Evolutionary conservation across 2,113 vertebrate genomes (phyloP).

Genomic region (Hipposideros armiger): DNA sequence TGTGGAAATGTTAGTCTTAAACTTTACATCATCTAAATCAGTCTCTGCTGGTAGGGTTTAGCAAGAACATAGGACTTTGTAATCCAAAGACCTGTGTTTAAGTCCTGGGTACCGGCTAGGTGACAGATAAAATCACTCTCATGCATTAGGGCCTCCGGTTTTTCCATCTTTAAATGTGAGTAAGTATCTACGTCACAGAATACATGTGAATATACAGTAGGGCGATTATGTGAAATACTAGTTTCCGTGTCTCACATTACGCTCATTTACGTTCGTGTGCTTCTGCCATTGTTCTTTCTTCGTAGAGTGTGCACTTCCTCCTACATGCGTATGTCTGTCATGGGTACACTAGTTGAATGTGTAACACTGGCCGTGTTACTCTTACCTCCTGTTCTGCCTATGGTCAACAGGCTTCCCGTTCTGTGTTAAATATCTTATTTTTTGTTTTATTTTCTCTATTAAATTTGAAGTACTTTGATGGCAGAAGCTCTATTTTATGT

Average conservation of each 20-base stretch:
- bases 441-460: background rate
- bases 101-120: background rate
- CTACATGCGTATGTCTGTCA: rapidly evolving
- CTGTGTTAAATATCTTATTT: background rate
- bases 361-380: too few relatives aligned
- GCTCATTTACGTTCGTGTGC: background rate
- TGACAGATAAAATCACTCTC: background rate
- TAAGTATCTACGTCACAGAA: background rate
- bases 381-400: background rate
- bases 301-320: rapidly evolving
- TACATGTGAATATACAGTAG: background rate
- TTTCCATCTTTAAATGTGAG: background rate
- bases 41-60: background rate
- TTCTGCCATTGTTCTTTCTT: background rate
- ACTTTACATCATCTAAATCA: background rate
- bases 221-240: background rate
- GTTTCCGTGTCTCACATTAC: background rate
- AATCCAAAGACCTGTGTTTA: background rate
- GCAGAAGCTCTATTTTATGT: background rate
- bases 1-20: background rate
- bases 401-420: background rate
- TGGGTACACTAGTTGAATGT: too few relatives aligned
- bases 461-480: slow-evolving; percentile 13
- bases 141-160: background rate
- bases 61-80: background rate